phyloP scores from a whole-genome alignment of 2,113 vertebrate species.

The Felis chaus region DNA sequence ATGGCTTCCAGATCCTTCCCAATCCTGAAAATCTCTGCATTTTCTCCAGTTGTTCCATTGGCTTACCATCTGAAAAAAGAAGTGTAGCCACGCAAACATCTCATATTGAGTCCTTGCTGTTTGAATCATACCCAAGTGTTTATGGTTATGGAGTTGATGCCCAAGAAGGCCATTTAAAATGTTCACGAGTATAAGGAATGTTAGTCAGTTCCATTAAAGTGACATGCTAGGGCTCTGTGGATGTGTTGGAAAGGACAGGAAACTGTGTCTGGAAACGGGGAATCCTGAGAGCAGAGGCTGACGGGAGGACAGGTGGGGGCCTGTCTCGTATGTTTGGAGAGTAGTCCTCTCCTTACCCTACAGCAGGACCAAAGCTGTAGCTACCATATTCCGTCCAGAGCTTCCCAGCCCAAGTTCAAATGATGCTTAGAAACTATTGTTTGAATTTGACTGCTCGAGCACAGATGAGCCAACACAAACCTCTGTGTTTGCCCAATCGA shows the following conservation, averaged over 20 bases:
- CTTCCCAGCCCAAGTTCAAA: not conserved
- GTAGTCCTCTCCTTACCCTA: not conserved
- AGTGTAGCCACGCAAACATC: not conserved
- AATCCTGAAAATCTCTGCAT: not conserved
- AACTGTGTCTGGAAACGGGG: not conserved
- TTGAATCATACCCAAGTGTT: not conserved
- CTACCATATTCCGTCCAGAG: not conserved
- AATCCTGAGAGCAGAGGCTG: not conserved
- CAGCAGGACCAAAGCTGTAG: not conserved
- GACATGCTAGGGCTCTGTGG: not conserved
- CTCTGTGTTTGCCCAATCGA: not conserved
- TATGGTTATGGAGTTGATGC: not conserved
- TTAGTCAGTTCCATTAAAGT: not conserved
- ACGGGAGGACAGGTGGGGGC: not conserved
- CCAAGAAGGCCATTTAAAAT: not conserved
- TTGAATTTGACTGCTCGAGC: not conserved
- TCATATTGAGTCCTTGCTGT: not conserved
- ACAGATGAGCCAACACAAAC: not conserved
- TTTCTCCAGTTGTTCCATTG: not conserved
- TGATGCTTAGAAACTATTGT: not conserved
- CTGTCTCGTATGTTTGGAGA: not conserved
- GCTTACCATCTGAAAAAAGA: not conserved
- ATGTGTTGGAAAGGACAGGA: not conserved
- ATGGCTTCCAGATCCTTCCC: not conserved
- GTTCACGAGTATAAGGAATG: not conserved